phyloP scores from a whole-genome alignment of 1,140 invertebrate species.

The Elymnias hypermnestra region DNA sequence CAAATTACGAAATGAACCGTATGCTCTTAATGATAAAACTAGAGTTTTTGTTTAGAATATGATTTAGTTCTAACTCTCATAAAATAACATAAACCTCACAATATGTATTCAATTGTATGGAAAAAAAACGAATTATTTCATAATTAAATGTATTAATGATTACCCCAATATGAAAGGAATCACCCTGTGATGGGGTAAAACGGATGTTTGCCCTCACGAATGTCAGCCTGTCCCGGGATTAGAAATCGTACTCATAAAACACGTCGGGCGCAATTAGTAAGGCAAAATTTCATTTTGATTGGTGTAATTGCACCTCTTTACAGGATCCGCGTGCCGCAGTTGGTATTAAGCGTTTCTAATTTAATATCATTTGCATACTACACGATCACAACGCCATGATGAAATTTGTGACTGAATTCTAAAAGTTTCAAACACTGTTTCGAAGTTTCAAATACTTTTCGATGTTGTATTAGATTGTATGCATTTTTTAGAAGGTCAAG shows the following conservation, averaged over 20 bases:
- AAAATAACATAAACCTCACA: too few species aligned
- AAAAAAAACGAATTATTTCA: too few species aligned
- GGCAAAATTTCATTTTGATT: constrained; percentile 72
- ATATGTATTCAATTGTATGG: too few species aligned
- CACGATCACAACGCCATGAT: constrained; percentile 21
- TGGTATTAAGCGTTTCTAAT: constrained; percentile 74
- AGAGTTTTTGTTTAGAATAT: too few species aligned
- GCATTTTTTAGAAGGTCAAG: too few species aligned
- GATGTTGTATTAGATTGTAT: too few species aligned
- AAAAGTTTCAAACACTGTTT: not conserved
- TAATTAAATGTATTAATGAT: not conserved
- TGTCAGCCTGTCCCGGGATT: constrained; percentile 44
- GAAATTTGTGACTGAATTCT: not conserved
- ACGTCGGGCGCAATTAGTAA: constrained; percentile 64
- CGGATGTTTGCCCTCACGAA: constrained; percentile 29
- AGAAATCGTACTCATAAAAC: constrained; percentile 46
- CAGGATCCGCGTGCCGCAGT: constrained; percentile 56
- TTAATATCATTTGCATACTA: constrained; percentile 73
- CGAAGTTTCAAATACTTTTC: too few species aligned
- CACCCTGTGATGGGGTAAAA: constrained; percentile 14
- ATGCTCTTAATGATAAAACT: too few species aligned
- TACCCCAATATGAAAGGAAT: not conserved
- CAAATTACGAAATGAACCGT: too few species aligned
- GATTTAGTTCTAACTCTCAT: too few species aligned
- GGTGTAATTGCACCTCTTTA: constrained; percentile 74